Base-by-base conservation (phyloP, 2,113 vertebrate species). In the Oxyruncus cristatus region DNA sequence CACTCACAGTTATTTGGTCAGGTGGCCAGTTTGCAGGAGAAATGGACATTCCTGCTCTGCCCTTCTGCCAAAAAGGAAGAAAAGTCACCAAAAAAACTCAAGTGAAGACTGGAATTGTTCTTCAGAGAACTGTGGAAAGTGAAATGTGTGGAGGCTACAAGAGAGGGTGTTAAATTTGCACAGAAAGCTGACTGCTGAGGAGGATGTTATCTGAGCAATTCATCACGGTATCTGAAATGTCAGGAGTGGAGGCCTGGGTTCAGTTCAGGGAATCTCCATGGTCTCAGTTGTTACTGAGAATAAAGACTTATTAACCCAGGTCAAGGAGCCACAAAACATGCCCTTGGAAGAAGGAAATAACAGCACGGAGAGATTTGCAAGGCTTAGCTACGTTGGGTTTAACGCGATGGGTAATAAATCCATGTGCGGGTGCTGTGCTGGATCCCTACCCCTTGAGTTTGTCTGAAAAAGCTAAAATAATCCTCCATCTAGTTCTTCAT, bases 291-390 rank as follows among this genome's bases (percentile, higher is more conserved):
- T 88, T 96, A 79, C 18, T 94, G 92, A 86, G 78, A 92, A 89
- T 97, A 94, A 97, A 97, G 89, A 95, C 93, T 96, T 96, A 92
- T 78, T 97, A 97, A 96, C 89, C 37, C 53, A 56, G 94, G 95
- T 93, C 89, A 92, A 95, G 92, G 90, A 96, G 87, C 78, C 74
- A 63, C 68, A 47, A 74, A 92, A 62, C 7, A 3, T 92, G 91
- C 89, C 92, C 91, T 92, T 96, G 93, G 89, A 94, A 93, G 70
- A 63, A 82, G 76, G 87, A 85, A 88, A 83, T 73, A 53, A 53
- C 37, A 71, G 82, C 3, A 2, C 56, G 7, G 23, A 59, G 78
- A 88, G 87, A 92, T 97, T 93, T 96, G 82, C 87, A 85, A 91
- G 82, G 79, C 86, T 96, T 97, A 96, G 84, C 91, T 95, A 42